phyloP scores from a whole-genome alignment of 2,888 invertebrate species.

The Drosophila macrospina region DNA sequence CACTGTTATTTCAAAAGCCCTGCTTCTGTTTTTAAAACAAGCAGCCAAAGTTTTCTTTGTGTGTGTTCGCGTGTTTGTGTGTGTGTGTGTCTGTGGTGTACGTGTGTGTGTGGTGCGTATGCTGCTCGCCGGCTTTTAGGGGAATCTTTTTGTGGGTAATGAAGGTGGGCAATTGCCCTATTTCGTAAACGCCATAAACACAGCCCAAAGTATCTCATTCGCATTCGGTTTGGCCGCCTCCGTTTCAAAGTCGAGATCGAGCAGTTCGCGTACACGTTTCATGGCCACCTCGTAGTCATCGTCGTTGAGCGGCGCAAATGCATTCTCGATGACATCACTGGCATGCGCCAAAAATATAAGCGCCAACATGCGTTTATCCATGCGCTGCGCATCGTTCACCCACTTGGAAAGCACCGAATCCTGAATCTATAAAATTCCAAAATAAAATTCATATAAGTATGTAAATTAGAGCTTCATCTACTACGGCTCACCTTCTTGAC shows the following conservation, averaged over 20 bases:
- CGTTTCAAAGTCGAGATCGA: slow-evolving; percentile 98
- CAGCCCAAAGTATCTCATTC: slow-evolving; percentile 99
- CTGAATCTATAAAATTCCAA: slow-evolving; percentile 90
- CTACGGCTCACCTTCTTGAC: slow-evolving; percentile 93
- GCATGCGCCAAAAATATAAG: slow-evolving; percentile 98
- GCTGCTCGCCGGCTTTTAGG: slow-evolving; percentile 15
- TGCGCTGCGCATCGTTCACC: slow-evolving; percentile 98
- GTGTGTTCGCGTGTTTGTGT: slow-evolving; percentile 25
- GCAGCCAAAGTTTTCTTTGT: slow-evolving; percentile 36
- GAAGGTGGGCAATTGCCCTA: slow-evolving; percentile 85
- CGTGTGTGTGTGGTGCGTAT: slow-evolving; percentile 27
- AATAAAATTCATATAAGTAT: no score
- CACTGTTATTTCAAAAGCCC: slow-evolving; percentile 22
- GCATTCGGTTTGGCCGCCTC: slow-evolving; percentile 96
- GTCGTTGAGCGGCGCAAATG: slow-evolving; percentile 98
- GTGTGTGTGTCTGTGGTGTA: slow-evolving; percentile 27
- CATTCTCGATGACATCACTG: slow-evolving; percentile 99
- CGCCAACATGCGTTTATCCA: slow-evolving; percentile 97
- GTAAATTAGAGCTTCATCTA: no score
- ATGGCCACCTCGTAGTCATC: slow-evolving; percentile 99
- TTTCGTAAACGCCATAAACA: slow-evolving; percentile 99
- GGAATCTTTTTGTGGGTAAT: slow-evolving; percentile 14
- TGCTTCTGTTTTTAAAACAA: slow-evolving; percentile 40
- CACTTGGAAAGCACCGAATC: slow-evolving; percentile 98
- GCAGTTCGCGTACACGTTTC: slow-evolving; percentile 96